phyloP scores from a whole-genome alignment of 2,888 invertebrate genomes.

The Anoncus sp. region DNA sequence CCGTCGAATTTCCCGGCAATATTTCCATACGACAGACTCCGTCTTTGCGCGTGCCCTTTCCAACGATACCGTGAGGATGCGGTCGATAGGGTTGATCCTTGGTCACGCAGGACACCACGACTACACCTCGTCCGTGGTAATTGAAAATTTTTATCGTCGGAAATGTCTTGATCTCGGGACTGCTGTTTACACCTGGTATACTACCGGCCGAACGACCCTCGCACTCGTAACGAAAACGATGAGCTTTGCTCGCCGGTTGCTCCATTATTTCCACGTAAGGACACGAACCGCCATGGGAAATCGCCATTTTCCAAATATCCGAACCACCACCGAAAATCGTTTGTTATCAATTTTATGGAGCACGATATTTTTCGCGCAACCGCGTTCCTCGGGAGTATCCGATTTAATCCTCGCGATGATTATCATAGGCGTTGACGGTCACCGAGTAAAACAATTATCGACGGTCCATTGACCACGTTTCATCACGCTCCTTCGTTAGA shows the following conservation, averaged over 20 bases:
- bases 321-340: slow-evolving; percentile 76
- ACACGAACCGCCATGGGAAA: not conserved
- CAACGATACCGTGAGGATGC: slow-evolving; percentile 87
- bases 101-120: slow-evolving; percentile 87
- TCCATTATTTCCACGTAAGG: slow-evolving; percentile 84
- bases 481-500: slow-evolving; percentile 10
- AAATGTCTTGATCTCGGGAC: slow-evolving; percentile 85
- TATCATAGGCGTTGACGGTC: not conserved
- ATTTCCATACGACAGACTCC: slow-evolving; percentile 85
- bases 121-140: slow-evolving; percentile 85
- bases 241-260: slow-evolving; percentile 85
- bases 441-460: not conserved
- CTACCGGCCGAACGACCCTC: slow-evolving; percentile 87
- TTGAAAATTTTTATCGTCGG: slow-evolving; percentile 85
- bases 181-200: slow-evolving; percentile 86
- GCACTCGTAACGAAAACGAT: slow-evolving; percentile 87
- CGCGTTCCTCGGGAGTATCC: not conserved
- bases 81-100: slow-evolving; percentile 85
- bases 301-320: slow-evolving; percentile 71
- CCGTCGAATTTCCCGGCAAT: slow-evolving; percentile 81
- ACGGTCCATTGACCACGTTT: not conserved
- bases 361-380: not conserved
- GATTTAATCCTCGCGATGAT: not conserved
- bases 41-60: slow-evolving; percentile 85
- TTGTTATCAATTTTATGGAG: not conserved